phyloP scores from a whole-genome alignment of 2,888 invertebrate genomes.

The Macropis europaea region DNA sequence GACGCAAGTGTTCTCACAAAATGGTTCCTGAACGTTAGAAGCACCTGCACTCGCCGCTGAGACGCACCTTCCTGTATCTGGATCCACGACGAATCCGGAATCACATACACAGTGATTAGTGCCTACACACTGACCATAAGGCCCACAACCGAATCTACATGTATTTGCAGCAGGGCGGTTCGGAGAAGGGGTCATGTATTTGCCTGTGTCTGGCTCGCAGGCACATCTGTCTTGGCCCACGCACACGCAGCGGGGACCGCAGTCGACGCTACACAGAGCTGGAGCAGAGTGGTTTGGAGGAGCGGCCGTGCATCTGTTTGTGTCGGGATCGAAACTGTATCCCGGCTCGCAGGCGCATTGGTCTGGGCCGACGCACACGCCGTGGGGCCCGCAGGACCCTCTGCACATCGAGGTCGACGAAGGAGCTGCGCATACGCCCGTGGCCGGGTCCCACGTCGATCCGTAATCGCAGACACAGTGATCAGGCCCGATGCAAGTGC shows the following conservation, averaged over 20 bases:
- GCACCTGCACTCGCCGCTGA: conserved; percentile 17
- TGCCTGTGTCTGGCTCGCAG: conserved; percentile 77
- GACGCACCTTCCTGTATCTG: conserved; percentile 60
- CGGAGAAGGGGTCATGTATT: conserved; percentile 55
- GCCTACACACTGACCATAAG: conserved; percentile 81
- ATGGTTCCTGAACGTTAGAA: too few relatives aligned
- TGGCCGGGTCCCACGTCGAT: conserved; percentile 78
- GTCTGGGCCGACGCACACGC: conserved; percentile 81
- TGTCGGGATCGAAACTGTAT: conserved; percentile 72
- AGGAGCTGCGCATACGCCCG: conserved; percentile 12
- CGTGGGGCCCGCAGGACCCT: conserved; percentile 78
- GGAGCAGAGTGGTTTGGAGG: background rate
- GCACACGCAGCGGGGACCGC: conserved; percentile 30
- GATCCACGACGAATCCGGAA: conserved; percentile 77
- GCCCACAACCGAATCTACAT: conserved; percentile 73
- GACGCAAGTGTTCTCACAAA: conserved; percentile 78
- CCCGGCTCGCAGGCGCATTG: conserved; percentile 82
- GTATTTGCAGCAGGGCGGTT: too few relatives aligned
- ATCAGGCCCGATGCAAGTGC: conserved; percentile 78
- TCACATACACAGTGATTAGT: conserved; percentile 82
- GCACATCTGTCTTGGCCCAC: conserved; percentile 81
- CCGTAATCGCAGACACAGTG: conserved; percentile 82
- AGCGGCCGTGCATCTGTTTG: conserved; percentile 59
- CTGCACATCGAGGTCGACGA: conserved; percentile 36
- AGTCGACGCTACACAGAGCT: background rate